Base-by-base conservation (phyloP, 1,140 invertebrate genomes). In the Drosophila jambulina region DNA sequence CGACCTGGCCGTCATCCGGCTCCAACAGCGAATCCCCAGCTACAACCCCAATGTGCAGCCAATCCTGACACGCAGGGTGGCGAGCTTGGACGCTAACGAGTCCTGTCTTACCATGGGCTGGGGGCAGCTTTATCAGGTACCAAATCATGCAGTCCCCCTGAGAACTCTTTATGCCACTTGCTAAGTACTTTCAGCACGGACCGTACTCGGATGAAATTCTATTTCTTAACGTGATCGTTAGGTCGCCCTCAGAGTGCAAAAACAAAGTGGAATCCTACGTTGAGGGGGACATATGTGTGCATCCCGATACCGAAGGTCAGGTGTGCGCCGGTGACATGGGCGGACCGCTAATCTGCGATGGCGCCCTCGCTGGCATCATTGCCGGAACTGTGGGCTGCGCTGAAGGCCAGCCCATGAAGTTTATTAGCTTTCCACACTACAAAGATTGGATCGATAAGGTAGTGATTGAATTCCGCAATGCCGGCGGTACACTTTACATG, bases 271-370 rank as follows among this genome's bases (percentile, higher is more conserved):
- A 21, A 0, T 43, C 34, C 5, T 68, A 49, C n/a, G 4, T 1
- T 0, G 32, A 70, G 0, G 21, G 36, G 3, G 67, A 46, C 15
- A 43, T 87, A 0, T 87, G 84, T 17, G 62, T 32, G 13, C 7
- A 49, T 21, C 72, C 80, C 12, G 9, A 29, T 0, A 12, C 2
- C 0, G 36, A 38, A 0, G 84, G 64, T 3, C 4, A 45, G n/a
- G 0, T 74, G 1, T 87, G 83, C 40, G 60, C 84, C 19, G 83
- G 83, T 4, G 83, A 87, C 49, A 57, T 88, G 68, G 83, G 83
- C 15, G 84, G 80, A 1, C 83, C 83, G 1, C 34, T 87, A 1
- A 45, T 87, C 2, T 87, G 83, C 19, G 1, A 34, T 0, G 72
- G 60, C 0, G 27, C 17, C 3, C 49, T 87, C 25, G 45, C 25